These are phyloP conservation scores for Sapayoa aenigma DNA, from an alignment of 2,113 vertebrate species.

Conservation along the genomic window DNA sequence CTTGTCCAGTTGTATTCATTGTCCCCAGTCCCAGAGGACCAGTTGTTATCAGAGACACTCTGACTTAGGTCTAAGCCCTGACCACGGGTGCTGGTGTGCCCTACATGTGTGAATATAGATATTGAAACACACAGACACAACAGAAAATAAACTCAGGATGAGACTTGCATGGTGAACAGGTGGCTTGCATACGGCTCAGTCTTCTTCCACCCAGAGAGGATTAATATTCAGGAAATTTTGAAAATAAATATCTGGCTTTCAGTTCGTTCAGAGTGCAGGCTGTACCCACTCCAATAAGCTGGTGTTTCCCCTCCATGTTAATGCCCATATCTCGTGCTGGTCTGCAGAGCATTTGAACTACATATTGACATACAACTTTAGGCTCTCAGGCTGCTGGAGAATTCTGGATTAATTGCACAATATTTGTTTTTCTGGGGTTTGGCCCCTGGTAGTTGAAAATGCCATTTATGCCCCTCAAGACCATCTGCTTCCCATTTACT, in stretches of 20 bases:
- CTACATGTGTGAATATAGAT: not conserved
- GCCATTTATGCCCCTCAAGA: not conserved
- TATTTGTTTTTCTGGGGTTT: not conserved
- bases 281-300: not conserved
- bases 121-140: not conserved
- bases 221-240: constrained; percentile 46
- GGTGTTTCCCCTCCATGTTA: not conserved
- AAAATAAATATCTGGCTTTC: not conserved
- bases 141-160: not conserved
- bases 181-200: constrained; percentile 26
- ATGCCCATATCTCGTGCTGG: not conserved
- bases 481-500: not conserved
- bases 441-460: not conserved
- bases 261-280: not conserved
- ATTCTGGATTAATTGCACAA: not conserved
- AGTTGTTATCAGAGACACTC: not conserved
- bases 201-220: not conserved
- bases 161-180: not conserved
- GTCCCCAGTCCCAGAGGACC: not conserved
- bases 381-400: not conserved
- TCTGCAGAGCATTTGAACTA: not conserved
- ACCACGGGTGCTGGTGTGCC: not conserved
- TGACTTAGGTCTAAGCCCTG: rapidly evolving
- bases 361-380: not conserved
- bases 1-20: not conserved